Percentiles rank a stretch among this genome's conserved stretches.
phyloP scores from a whole-genome alignment of 2,888 invertebrate genomes.

The Ophioninae sp. region DNA sequence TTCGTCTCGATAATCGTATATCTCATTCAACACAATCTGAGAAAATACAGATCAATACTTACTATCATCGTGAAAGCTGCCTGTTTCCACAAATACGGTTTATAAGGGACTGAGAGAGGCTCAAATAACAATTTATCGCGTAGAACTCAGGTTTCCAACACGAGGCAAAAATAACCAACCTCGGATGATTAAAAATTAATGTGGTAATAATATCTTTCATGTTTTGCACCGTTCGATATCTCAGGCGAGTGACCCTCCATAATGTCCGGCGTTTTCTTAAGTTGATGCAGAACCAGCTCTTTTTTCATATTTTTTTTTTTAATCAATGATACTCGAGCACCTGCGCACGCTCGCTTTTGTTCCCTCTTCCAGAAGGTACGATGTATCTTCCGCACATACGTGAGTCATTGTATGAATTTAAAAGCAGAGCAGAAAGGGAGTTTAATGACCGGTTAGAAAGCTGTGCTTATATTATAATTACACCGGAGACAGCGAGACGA shows the following conservation, averaged over 20 bases:
- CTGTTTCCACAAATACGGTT: background rate
- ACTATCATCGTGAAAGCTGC: constrained; percentile 7
- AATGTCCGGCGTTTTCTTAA: background rate
- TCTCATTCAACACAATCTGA: background rate
- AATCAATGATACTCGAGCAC: background rate
- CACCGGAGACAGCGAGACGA: background rate
- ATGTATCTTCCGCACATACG: background rate
- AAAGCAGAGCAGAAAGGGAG: background rate
- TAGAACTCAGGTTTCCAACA: constrained; percentile 11
- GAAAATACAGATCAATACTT: background rate
- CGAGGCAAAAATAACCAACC: background rate
- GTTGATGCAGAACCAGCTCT: background rate
- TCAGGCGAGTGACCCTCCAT: background rate
- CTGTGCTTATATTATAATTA: background rate
- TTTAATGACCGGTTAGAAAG: background rate
- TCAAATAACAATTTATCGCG: background rate
- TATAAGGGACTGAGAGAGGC: constrained; percentile 3
- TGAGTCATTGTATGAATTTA: constrained; percentile 6
- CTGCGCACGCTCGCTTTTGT: background rate
- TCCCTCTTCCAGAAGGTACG: background rate
- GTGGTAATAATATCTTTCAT: constrained; percentile 15
- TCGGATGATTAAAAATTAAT: background rate
- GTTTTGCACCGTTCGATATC: background rate
- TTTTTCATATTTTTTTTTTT: background rate
- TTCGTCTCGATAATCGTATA: background rate